Conservation (phyloP, 2,797 vertebrate species). For the Eremophila alpestris region DNA sequence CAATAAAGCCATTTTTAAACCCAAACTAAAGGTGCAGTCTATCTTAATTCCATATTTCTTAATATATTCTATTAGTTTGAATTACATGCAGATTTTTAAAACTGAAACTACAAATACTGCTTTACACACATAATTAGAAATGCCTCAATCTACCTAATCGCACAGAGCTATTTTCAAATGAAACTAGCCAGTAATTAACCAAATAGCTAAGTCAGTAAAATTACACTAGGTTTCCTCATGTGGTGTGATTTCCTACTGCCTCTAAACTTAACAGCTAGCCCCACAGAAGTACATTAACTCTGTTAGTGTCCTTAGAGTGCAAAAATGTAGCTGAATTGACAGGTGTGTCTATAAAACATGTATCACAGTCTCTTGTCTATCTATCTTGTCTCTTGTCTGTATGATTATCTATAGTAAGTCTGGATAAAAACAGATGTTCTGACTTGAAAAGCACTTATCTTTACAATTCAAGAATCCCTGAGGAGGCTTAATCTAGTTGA, state of each 20-base stretch:
- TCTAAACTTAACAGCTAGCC: neutral
- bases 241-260: neutral
- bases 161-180: neutral
- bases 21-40: neutral
- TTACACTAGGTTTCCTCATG: neutral
- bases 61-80: neutral
- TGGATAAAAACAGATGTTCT: conserved; percentile 52
- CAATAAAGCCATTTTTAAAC: neutral
- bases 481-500: conserved; percentile 45
- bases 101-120: neutral
- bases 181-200: neutral
- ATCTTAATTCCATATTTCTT: neutral
- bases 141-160: neutral
- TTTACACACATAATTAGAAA: neutral
- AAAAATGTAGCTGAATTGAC: neutral
- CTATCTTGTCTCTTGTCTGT: neutral
- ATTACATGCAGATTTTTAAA: neutral
- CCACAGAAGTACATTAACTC: neutral
- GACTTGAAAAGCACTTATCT: conserved; percentile 32
- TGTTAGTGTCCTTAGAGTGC: neutral
- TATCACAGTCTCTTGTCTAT: conserved; percentile 8
- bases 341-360: neutral
- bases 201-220: neutral
- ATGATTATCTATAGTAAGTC: conserved; percentile 38
- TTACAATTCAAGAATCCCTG: conserved; percentile 35